A percentile compares a stretch with the other conserved stretches of the same genome.
Conservation (phyloP, 2,888 invertebrate species). For the Microctonus aethiopoides region DNA sequence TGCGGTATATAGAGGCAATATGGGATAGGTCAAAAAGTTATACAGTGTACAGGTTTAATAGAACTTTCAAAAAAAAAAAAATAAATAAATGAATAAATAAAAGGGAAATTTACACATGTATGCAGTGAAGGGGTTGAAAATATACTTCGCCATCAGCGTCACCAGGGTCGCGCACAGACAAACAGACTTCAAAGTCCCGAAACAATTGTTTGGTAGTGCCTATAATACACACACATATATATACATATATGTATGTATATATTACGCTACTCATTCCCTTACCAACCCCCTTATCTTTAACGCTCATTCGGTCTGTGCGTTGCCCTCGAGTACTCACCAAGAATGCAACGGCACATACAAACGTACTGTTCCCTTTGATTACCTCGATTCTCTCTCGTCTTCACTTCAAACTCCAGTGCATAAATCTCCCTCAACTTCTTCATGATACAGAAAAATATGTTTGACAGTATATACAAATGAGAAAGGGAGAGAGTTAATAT, state of each 20-base stretch:
- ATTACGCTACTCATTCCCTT: constrained; percentile 30
- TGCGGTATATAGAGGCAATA: not conserved
- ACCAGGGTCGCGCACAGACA: constrained; percentile 21
- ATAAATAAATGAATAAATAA: not conserved
- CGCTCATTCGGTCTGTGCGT: constrained; percentile 5
- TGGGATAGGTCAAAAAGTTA: not conserved
- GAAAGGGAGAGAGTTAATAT: too few species aligned
- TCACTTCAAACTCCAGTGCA: constrained; percentile 26
- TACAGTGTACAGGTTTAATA: not conserved
- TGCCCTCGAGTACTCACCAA: constrained; percentile 38
- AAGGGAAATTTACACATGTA: not conserved
- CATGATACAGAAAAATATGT: not conserved
- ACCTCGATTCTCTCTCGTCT: constrained; percentile 44
- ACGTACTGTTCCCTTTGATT: constrained; percentile 53
- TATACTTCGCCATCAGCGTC: constrained; percentile 24
- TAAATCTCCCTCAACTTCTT: constrained; percentile 13
- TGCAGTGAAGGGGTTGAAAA: constrained; percentile 8
- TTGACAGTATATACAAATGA: constrained; percentile 8
- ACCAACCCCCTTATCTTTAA: constrained; percentile 17
- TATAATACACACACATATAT: constrained; percentile 32
- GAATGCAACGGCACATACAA: constrained; percentile 44
- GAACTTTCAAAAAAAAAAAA: constrained; percentile 4
- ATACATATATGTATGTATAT: constrained; percentile 36
- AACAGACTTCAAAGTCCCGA: constrained; percentile 58
- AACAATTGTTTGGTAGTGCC: constrained; percentile 59